Evolutionary conservation across 2,797 vertebrate genomes (phyloP).

Genomic region (Gymnothorax reevesii): DNA sequence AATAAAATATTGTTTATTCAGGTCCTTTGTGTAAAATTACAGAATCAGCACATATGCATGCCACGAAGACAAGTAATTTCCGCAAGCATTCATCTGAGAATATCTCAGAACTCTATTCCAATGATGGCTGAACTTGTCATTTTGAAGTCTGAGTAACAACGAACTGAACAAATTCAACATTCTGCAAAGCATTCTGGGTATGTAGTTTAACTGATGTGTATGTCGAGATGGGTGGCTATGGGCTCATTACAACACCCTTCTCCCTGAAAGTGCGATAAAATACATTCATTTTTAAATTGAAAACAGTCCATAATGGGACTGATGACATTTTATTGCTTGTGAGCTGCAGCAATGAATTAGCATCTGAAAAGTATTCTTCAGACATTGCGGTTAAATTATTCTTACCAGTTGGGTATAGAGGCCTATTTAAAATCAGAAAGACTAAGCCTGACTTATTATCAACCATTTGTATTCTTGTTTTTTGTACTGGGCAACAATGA

Average conservation of each 20-base stretch:
- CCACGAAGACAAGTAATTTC: background rate
- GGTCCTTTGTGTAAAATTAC: slow-evolving; percentile 7
- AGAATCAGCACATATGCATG: background rate
- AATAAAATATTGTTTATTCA: background rate
- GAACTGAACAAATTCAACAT: background rate
- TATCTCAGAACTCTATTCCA: background rate
- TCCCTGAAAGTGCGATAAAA: background rate
- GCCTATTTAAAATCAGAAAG: too few relatives aligned
- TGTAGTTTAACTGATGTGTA: background rate
- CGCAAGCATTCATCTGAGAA: background rate
- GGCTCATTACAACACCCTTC: background rate
- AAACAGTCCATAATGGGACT: too few relatives aligned
- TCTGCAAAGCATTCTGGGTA: background rate
- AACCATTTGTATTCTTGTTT: too few relatives aligned
- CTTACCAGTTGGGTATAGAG: too few relatives aligned
- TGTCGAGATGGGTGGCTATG: background rate
- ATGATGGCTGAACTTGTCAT: background rate
- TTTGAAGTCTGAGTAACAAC: background rate
- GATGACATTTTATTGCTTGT: too few relatives aligned
- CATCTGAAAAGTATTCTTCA: too few relatives aligned
- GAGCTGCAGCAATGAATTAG: too few relatives aligned
- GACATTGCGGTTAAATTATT: too few relatives aligned
- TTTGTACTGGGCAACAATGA: too few relatives aligned
- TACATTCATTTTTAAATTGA: too few relatives aligned
- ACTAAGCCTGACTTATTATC: too few relatives aligned